Base-by-base conservation (phyloP, 2,113 vertebrate species). In the Pleuronectes platessa region DNA sequence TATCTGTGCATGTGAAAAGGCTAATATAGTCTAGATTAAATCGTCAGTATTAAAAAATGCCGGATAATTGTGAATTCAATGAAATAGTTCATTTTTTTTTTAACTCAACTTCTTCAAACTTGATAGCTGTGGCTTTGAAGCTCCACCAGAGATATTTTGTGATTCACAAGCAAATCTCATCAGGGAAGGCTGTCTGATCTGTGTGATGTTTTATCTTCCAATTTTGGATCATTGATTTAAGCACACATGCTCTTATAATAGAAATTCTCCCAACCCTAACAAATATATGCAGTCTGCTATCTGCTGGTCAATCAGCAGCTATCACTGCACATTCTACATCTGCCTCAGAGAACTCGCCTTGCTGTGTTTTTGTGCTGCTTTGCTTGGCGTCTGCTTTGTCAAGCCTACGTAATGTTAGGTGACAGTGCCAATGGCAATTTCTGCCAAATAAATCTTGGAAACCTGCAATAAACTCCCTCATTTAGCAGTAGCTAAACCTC, bases 391-490 rank as follows among this genome's bases (percentile, higher is more conserved):
- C 27, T 27, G 18, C 55, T 80, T 55, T 53, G 59, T 75, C 26
- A 51, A 51, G 11, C 35, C 31, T n/a, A 21, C 53, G 54, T 26
- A 47, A 66, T 2, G 24, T 18, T 37, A 11, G 60, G 13, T 40
- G 75, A 70, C 24, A 20, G 45, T 27, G 61, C 26, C 37, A 23
- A 1, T 13, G 18, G 14, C 51, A 5, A 49, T 27, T 61, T 23
- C 42, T 74, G 61, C 59, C 70, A 71, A 47, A 70, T 71, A 66
- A 74, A 74, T 77, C 4, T 40, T 63, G 42, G 69, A 71, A 55
- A 62, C 26, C 23, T 55, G 51, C 42, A 45, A 58, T 13, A 61
- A 74, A 76, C 68, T 13, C 45, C 66, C 26, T 64, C 63, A 76
- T 72, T 72, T 64, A 76, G 21, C 21, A 2, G 15, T n/a, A 13